Conservation (phyloP, 23 tunicate genomes). For the Corella eumyota region DNA sequence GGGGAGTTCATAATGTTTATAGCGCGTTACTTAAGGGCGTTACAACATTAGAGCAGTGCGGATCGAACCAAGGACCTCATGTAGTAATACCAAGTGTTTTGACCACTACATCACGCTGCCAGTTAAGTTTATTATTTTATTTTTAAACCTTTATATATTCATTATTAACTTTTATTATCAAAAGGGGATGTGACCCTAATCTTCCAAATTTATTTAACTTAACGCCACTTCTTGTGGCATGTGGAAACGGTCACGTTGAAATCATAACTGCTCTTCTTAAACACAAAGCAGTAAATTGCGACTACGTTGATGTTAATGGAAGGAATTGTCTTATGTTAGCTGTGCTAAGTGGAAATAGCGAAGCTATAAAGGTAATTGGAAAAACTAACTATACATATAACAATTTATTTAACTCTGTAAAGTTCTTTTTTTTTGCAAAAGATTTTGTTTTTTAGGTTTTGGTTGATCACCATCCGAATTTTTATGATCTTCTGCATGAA, state of each 20-base stretch:
- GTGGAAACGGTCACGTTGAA: constrained; percentile 10
- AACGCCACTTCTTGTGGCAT: constrained; percentile 23
- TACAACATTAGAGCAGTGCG: too few relatives aligned
- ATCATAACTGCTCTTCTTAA: neutral
- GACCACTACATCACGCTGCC: too few relatives aligned
- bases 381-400: too few relatives aligned
- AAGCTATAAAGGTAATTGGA: constrained; percentile 1
- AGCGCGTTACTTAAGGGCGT: too few relatives aligned
- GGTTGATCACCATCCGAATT: neutral
- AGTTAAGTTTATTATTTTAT: too few relatives aligned
- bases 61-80: too few relatives aligned
- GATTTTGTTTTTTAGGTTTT: neutral
- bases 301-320: neutral
- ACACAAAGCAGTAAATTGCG: neutral
- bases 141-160: too few relatives aligned
- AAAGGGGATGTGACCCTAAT: neutral
- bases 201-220: neutral
- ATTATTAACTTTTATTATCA: too few relatives aligned
- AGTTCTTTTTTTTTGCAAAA: too few relatives aligned
- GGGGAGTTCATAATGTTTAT: too few relatives aligned
- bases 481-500: neutral
- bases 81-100: too few relatives aligned
- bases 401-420: too few relatives aligned
- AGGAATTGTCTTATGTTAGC: constrained; percentile 8
- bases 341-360: neutral